Evolutionary conservation across 2,797 vertebrate species (phyloP).

Genomic region (Epinephelus coioides): DNA sequence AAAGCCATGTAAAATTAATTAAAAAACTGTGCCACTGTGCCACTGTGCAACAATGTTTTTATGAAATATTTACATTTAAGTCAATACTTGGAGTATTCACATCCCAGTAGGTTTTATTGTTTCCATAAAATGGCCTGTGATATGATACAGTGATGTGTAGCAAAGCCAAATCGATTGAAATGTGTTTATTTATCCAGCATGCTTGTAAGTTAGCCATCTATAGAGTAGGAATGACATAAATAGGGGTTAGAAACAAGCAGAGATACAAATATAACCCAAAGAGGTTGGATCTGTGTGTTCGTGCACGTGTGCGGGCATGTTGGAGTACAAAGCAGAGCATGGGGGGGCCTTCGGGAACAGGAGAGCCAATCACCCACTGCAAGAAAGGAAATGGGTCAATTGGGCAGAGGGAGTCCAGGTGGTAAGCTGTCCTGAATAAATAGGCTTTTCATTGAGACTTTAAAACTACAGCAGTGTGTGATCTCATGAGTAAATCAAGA

Average conservation of each 20-base stretch:
- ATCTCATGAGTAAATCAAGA: slow-evolving; percentile 52
- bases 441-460: slow-evolving; percentile 57
- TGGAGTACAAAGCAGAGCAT: slow-evolving; percentile 4
- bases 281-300: slow-evolving; percentile 1
- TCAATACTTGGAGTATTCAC: slow-evolving; percentile 32
- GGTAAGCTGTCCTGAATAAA: slow-evolving; percentile 54
- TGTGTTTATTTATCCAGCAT: slow-evolving; percentile 6
- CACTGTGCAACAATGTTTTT: slow-evolving; percentile 20
- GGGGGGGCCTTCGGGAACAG: slow-evolving; percentile 13
- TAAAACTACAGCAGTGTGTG: slow-evolving; percentile 39
- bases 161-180: slow-evolving; percentile 56
- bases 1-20: slow-evolving; percentile 51
- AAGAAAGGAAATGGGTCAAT: slow-evolving; percentile 37
- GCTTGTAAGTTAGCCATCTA: neutral
- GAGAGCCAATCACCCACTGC: slow-evolving; percentile 38
- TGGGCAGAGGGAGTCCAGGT: slow-evolving; percentile 48
- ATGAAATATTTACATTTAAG: slow-evolving; percentile 56
- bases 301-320: slow-evolving; percentile 19
- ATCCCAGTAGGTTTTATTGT: slow-evolving; percentile 40
- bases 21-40: slow-evolving; percentile 17
- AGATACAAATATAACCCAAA: neutral
- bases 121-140: slow-evolving; percentile 27
- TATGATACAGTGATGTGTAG: slow-evolving; percentile 26
- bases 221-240: slow-evolving; percentile 22
- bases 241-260: slow-evolving; percentile 10